Evolutionary conservation across 2,797 vertebrate species (phyloP).

Genomic region (Dryobates pubescens): DNA sequence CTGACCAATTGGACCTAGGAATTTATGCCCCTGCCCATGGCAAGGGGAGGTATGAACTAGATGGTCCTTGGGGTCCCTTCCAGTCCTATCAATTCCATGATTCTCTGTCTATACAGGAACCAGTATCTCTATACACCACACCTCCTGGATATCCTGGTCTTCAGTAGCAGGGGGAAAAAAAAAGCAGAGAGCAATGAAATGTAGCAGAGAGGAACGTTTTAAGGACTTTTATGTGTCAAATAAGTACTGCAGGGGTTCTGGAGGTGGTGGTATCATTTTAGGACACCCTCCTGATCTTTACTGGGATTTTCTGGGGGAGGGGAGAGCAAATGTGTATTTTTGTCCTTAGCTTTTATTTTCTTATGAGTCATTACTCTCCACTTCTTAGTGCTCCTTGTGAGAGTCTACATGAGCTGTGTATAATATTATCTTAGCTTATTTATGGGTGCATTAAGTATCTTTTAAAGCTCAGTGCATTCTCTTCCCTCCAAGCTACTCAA

Average conservation of each 20-base stretch:
- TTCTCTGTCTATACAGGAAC: neutral
- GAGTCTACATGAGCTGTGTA: neutral
- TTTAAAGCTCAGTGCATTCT: constrained; percentile 42
- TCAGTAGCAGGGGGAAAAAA: neutral
- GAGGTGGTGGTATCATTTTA: neutral
- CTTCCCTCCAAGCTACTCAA: constrained; percentile 38
- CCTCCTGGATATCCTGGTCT: neutral
- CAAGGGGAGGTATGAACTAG: too few species aligned
- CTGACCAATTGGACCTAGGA: neutral
- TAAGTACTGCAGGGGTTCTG: neutral
- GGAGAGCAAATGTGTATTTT: neutral
- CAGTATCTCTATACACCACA: neutral
- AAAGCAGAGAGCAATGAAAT: neutral
- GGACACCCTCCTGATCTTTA: neutral
- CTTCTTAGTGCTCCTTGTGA: neutral
- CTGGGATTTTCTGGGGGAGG: neutral
- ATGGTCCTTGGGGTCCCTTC: too few species aligned
- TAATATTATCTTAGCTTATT: constrained; percentile 46
- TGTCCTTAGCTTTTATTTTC: neutral
- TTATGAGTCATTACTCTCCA: constrained; percentile 10
- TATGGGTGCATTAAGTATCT: constrained; percentile 57
- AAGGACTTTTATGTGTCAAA: neutral
- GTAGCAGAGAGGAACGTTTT: neutral
- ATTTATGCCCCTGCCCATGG: too few species aligned
- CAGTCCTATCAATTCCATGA: too few species aligned